Base-by-base conservation (phyloP, 2,888 invertebrate species). In the Atherix ibis region DNA sequence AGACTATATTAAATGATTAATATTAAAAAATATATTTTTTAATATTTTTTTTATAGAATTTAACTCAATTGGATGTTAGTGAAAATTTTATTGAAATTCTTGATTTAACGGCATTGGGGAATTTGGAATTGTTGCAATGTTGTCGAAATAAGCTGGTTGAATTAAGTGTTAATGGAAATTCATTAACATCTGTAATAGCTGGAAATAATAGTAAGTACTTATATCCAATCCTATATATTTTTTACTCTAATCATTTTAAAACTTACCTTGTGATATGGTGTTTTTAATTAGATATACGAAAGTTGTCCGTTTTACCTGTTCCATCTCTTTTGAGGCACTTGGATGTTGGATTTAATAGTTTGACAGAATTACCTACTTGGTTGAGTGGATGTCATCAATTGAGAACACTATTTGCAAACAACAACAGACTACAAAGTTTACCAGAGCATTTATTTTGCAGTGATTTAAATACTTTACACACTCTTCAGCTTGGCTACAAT, bases 81-180 rank as follows among this genome's bases (percentile, higher is more conserved):
- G 77, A 84, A 62, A 87, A 87, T 53, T 72, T 71, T 44, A 83
- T 87, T 46, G 84, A 84, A 56, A 76, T 76, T 46, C 63, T 87
- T 48, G 84, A 85, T 49, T 66, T 87, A 46, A 76, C 79, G 33
- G 82, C 85, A 3, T 65, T 87, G 34, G 76, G 78, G 16, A 77
- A 80, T 40, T 63, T 87, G 32, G 74, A 82, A 48, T 74, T 74
- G 43, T 63, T 87, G 22, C 75, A 80, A 46, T 87, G 84, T 48
- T 76, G 77, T 17, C 70, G 78, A 53, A 87, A 87, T 57, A 64
- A 71, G 39, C 64, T 87, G 35, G 74, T 75, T 43, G 78, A 84
- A 48, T 63, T 87, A 24, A 76, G 77, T 3, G 58, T 87, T n/a
- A 79, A 82, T 52, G 87, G 84, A 5, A 74, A 72, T 45, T 71